phyloP scores from a whole-genome alignment of 2,113 vertebrate species.

The Vicugna pacos region DNA sequence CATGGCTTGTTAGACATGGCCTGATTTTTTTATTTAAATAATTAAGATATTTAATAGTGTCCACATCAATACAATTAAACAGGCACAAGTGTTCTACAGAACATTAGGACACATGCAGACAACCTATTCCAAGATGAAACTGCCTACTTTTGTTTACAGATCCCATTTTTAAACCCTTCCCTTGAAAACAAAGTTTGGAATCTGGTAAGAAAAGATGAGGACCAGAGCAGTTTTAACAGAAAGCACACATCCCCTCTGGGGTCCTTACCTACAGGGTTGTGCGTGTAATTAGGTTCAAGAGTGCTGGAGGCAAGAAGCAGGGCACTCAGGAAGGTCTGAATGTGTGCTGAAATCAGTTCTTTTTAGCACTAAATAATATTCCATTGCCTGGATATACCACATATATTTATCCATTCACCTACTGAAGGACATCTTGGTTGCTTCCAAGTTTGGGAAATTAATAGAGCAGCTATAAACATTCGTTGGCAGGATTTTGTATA shows the following conservation, averaged over 20 bases:
- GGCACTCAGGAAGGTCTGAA: neutral
- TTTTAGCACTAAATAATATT: neutral
- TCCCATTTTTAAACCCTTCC: neutral
- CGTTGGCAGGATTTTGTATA: neutral
- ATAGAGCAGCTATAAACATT: neutral
- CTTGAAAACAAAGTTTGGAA: slow-evolving; percentile 56
- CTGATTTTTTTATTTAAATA: slow-evolving; percentile 85
- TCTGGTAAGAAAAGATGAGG: slow-evolving; percentile 51
- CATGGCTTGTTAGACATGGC: neutral
- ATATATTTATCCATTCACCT: neutral
- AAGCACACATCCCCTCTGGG: neutral
- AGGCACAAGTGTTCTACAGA: slow-evolving; percentile 71
- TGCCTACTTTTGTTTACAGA: slow-evolving; percentile 36
- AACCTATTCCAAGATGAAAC: slow-evolving; percentile 56
- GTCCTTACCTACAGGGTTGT: neutral
- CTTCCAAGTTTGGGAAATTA: neutral
- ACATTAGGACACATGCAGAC: slow-evolving; percentile 72
- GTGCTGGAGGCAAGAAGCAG: neutral
- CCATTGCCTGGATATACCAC: neutral
- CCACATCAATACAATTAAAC: slow-evolving; percentile 81
- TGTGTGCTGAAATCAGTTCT: neutral
- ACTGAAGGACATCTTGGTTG: neutral
- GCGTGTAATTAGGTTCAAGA: neutral
- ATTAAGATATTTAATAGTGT: slow-evolving; percentile 84
- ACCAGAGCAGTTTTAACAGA: slow-evolving; percentile 48